Base-by-base conservation (phyloP, 2,888 invertebrate species). In the Cheilosia soror region DNA sequence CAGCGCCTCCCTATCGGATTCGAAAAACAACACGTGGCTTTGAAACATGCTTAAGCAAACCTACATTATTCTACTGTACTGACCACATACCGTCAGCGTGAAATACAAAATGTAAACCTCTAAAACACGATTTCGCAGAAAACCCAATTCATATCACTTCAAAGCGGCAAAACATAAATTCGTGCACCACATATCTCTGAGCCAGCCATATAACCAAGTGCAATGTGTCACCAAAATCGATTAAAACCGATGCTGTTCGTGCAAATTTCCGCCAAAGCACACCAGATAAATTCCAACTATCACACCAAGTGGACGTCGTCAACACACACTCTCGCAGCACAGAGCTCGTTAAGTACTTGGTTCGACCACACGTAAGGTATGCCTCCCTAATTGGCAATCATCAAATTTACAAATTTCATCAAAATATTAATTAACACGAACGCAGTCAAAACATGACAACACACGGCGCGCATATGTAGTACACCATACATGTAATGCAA, bases 401-500 rank as follows among this genome's bases (percentile, higher is more conserved):
- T 71, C 60, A 66, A 72, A 76, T 76, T 81, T 47, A 33, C 60
- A 62, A 72, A 71, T 81, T 85, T 49, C 60, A 76, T 81, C 81
- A 44, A 85, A 85, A 81, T 76, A 76, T 72, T 85, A 81, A 84
- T 80, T 76, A 80, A 76, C 80, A 76, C 53, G 49, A 49, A 57
- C 25, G 57, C 31, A 72, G 27, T 42, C 51, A 51, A 49, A 42
- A 58, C 66, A 60, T 27, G 15, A 15, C 57, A 42, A 49, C 37
- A 37, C 27, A 71, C 65, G 13, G 44, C 42, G 15, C 27, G 3
- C 11, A 29, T 27, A 25, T 9, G 47, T n/a, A n/a, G n/a, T n/a
- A n/a, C 37, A 37, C 37, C 37, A 11, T 11, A 11, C 37, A 6
- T 55, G 63, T 40, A 55, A 77, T 71, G n/a, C 57, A 49, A 44